Percentiles rank a stretch among this genome's conserved stretches.
Conservation (phyloP, 1,140 invertebrate genomes). For the Portunus trituberculatus region DNA sequence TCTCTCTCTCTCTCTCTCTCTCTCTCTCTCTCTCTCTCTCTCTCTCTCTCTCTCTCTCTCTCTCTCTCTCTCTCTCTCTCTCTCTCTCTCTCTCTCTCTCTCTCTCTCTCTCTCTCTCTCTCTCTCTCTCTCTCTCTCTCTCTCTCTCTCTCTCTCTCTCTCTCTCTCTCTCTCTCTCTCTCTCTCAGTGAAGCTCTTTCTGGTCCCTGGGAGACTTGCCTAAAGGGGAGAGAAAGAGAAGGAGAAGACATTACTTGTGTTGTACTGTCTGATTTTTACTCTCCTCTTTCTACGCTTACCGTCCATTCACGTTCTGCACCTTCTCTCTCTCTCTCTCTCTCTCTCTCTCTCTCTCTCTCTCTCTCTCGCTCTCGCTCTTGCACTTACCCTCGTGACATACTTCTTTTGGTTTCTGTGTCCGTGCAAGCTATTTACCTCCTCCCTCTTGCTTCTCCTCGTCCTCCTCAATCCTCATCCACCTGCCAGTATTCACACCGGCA, state of each 20-base stretch:
- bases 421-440: not conserved
- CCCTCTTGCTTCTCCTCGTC: not conserved
- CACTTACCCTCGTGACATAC: not conserved
- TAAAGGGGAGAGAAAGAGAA: too few species aligned
- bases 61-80: too few species aligned
- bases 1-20: not conserved
- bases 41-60: too few species aligned
- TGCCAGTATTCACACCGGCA: not conserved
- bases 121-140: not conserved
- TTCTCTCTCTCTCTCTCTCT: not conserved
- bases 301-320: not conserved
- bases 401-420: not conserved
- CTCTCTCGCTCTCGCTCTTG: not conserved
- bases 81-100: too few species aligned
- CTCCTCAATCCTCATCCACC: not conserved
- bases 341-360: not conserved
- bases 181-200: too few species aligned
- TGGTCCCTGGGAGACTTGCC: too few species aligned
- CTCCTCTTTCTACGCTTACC: not conserved
- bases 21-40: not conserved
- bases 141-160: too few species aligned
- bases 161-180: too few species aligned
- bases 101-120: not conserved
- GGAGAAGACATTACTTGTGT: not conserved
- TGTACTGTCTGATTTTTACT: not conserved